These are phyloP conservation scores for Abrostola tripartita DNA, from an alignment of 2,888 invertebrate species.

Conservation along the genomic window DNA sequence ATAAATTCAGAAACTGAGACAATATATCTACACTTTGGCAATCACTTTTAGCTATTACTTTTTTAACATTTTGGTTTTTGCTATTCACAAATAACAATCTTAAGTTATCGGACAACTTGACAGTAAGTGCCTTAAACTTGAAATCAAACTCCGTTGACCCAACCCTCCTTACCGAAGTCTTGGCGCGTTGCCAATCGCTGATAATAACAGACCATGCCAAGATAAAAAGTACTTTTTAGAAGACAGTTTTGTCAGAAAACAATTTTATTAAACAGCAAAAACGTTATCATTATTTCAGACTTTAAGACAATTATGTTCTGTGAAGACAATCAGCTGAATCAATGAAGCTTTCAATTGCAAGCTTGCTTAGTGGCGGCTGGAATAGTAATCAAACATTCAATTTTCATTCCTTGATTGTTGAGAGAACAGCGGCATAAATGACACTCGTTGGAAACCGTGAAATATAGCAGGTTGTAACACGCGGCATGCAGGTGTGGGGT, in stretches of 20 bases:
- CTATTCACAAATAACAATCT: slow-evolving; percentile 42
- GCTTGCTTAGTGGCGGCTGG: slow-evolving; percentile 30
- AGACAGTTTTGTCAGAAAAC: slow-evolving; percentile 60
- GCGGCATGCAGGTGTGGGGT: slow-evolving; percentile 67
- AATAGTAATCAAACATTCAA: slow-evolving; percentile 67
- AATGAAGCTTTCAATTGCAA: slow-evolving; percentile 47
- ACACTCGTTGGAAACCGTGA: slow-evolving; percentile 72
- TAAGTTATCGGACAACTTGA: slow-evolving; percentile 56
- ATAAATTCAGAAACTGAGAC: slow-evolving; percentile 25
- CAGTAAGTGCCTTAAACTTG: slow-evolving; percentile 55
- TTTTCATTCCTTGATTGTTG: slow-evolving; percentile 75
- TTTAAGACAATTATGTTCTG: slow-evolving; percentile 21
- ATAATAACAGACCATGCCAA: slow-evolving; percentile 74
- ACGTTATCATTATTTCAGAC: slow-evolving; percentile 24
- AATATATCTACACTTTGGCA: slow-evolving; percentile 13
- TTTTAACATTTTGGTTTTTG: slow-evolving; percentile 7
- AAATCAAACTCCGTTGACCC: slow-evolving; percentile 57
- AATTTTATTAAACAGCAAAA: slow-evolving; percentile 57
- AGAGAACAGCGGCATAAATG: slow-evolving; percentile 73
- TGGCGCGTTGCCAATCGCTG: slow-evolving; percentile 78
- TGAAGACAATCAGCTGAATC: slow-evolving; percentile 22
- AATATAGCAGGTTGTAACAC: slow-evolving; percentile 81
- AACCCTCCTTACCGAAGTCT: slow-evolving; percentile 64
- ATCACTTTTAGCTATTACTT: slow-evolving; percentile 22
- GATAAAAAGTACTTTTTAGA: slow-evolving; percentile 73